phyloP scores from a whole-genome alignment of 1,140 invertebrate genomes.

The Trigoniulus corallinus region DNA sequence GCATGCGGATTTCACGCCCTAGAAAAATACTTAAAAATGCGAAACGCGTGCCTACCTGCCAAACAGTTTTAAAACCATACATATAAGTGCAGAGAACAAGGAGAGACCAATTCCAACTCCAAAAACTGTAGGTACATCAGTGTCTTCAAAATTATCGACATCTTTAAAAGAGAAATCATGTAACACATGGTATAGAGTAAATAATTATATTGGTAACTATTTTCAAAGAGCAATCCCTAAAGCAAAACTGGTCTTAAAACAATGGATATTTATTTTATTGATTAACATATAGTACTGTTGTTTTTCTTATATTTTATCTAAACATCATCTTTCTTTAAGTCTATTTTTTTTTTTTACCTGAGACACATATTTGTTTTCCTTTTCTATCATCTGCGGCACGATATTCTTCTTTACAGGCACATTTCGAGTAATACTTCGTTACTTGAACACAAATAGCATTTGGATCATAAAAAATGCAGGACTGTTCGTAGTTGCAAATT shows the following conservation, averaged over 20 bases:
- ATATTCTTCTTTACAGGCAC: constrained; percentile 3
- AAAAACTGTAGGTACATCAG: constrained; percentile 3
- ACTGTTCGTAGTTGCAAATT: constrained; percentile 1
- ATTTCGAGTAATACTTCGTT: constrained; percentile 1
- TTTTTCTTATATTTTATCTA: no score
- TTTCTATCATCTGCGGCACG: neutral
- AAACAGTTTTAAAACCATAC: constrained; percentile 6
- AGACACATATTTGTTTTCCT: neutral
- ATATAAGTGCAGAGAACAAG: constrained; percentile 3
- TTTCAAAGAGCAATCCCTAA: neutral
- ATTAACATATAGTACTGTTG: no score
- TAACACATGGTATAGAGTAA: neutral
- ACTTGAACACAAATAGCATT: constrained; percentile 2
- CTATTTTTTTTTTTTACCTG: no score
- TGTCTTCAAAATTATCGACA: neutral
- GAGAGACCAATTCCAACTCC: constrained; percentile 4
- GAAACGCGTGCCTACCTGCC: constrained; percentile 2
- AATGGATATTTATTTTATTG: no score
- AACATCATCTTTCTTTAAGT: no score
- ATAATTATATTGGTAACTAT: neutral
- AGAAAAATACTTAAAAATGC: neutral
- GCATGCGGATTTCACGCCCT: no score
- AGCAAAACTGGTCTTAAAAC: no score
- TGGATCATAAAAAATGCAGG: constrained; percentile 1
- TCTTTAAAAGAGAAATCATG: neutral